Conservation (phyloP, 2,113 vertebrate genomes). For the Neolamprologus cancellatus region DNA sequence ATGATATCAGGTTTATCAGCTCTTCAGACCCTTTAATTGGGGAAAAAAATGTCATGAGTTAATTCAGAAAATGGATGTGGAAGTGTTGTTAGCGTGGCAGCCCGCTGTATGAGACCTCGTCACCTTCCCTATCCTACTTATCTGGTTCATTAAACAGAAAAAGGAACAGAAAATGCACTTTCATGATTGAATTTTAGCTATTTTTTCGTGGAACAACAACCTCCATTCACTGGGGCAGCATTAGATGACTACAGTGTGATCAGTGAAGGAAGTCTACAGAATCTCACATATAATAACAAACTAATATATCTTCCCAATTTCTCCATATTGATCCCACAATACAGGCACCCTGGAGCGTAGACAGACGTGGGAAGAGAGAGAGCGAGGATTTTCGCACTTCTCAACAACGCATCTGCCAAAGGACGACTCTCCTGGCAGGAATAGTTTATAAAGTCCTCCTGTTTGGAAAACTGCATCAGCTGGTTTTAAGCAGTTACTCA, state of each 20-base stretch:
- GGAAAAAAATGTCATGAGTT: rapidly evolving
- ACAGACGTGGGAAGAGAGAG: neutral
- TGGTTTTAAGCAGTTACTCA: neutral
- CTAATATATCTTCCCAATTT: neutral
- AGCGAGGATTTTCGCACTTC: neutral
- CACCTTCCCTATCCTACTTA: neutral
- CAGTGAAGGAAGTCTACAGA: neutral
- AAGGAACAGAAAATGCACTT: neutral
- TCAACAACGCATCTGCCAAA: neutral
- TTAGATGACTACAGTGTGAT: neutral
- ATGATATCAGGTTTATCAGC: neutral
- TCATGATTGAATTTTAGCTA: neutral
- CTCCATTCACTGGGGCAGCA: neutral
- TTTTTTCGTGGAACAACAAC: neutral
- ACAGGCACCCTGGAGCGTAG: neutral
- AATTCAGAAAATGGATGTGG: neutral
- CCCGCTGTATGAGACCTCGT: neutral
- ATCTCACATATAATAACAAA: neutral
- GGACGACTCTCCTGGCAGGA: neutral
- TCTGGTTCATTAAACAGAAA: neutral
- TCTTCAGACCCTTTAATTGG: neutral
- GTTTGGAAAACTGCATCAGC: neutral
- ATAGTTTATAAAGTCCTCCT: neutral
- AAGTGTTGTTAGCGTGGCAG: neutral
- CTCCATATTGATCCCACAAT: constrained; percentile 12